A percentile compares a stretch with the other conserved stretches of the same genome.
Conservation (phyloP, 2,113 vertebrate genomes). For the Indicator maculatus region DNA sequence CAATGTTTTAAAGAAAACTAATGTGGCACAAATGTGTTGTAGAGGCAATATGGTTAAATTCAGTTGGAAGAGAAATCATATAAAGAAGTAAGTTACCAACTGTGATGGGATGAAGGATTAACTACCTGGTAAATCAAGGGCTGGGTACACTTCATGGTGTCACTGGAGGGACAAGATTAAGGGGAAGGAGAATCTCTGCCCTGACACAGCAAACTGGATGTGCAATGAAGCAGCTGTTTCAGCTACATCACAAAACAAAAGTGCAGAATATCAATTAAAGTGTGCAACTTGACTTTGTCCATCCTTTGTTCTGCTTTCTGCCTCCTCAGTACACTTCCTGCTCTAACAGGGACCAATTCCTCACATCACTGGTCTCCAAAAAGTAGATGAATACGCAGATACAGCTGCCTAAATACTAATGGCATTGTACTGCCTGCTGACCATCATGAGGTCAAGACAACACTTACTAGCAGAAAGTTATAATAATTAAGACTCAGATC, state of each 20-base stretch:
- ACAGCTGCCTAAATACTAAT: not conserved
- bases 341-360: not conserved
- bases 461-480: not conserved
- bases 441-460: not conserved
- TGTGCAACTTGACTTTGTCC: not conserved
- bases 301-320: not conserved
- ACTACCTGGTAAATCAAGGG: not conserved
- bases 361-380: not conserved
- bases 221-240: not conserved
- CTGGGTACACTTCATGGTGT: not conserved
- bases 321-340: not conserved
- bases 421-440: not conserved
- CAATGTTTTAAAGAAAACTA: not conserved
- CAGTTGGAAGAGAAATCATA: not conserved
- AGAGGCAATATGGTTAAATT: not conserved
- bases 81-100: not conserved
- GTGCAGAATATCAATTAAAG: not conserved
- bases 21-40: accelerated
- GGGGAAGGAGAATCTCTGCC: not conserved
- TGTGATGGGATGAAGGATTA: not conserved
- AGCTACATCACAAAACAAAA: not conserved
- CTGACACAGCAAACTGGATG: not conserved
- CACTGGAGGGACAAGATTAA: not conserved
- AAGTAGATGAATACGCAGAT: not conserved
- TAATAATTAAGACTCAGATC: not conserved